Percentiles rank a stretch among this genome's conserved stretches.
Evolutionary conservation across 2,113 vertebrate genomes (phyloP).

Genomic region (Mugil cephalus): DNA sequence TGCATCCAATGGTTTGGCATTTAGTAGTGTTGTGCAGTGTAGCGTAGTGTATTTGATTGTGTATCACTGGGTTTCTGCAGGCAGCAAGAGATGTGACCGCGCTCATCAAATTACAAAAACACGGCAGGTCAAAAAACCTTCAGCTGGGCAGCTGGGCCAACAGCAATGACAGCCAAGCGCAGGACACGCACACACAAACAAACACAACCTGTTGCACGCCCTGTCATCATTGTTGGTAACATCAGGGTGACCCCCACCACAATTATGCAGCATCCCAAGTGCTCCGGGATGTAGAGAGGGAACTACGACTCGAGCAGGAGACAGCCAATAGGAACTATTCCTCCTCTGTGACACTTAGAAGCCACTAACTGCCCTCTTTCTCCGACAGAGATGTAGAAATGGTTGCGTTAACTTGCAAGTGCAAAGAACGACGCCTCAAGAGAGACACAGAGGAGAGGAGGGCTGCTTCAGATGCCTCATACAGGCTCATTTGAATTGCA

Average conservation of each 20-base stretch:
- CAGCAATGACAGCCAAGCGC: slow-evolving; percentile 46
- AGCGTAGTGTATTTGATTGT: slow-evolving; percentile 1
- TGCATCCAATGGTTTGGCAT: background rate
- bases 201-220: slow-evolving; percentile 40
- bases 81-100: slow-evolving; percentile 48
- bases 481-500: slow-evolving; percentile 77
- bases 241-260: slow-evolving; percentile 42
- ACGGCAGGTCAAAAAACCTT: slow-evolving; percentile 52
- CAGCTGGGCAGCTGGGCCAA: slow-evolving; percentile 46
- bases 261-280: slow-evolving; percentile 16
- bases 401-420: slow-evolving; percentile 47
- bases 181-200: slow-evolving; percentile 19
- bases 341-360: background rate
- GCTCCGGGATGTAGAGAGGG: slow-evolving; percentile 7
- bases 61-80: slow-evolving; percentile 30
- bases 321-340: slow-evolving; percentile 14
- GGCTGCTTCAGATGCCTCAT: slow-evolving; percentile 55
- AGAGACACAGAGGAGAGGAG: slow-evolving; percentile 47
- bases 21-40: too few species aligned
- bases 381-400: slow-evolving; percentile 22
- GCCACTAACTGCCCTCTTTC: background rate
- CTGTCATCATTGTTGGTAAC: slow-evolving; percentile 13
- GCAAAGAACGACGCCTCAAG: slow-evolving; percentile 44
- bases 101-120: slow-evolving; percentile 60
- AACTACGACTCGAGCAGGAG: background rate